Conservation (phyloP, 2,797 vertebrate species). For the Dicrostonyx torquatus region DNA sequence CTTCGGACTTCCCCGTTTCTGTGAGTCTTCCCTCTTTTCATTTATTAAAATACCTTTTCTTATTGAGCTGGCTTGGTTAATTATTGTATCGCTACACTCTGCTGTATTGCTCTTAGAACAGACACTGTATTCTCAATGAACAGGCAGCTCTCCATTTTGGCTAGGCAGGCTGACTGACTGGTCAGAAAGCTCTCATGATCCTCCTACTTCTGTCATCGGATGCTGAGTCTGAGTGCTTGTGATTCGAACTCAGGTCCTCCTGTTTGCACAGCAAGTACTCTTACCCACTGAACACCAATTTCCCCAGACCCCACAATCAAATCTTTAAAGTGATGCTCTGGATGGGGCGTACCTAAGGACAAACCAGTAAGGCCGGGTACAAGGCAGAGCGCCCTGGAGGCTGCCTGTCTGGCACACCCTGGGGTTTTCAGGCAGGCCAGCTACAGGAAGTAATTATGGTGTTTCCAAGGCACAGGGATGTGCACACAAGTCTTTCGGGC, state of each 20-base stretch:
- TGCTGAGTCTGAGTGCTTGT: background rate
- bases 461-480: background rate
- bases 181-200: background rate
- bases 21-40: no score
- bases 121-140: background rate
- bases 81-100: no score
- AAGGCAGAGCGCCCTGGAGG: background rate
- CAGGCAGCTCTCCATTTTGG: background rate
- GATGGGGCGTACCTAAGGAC: background rate
- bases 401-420: background rate
- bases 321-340: background rate
- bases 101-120: background rate
- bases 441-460: background rate
- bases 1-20: no score
- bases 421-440: background rate
- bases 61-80: no score
- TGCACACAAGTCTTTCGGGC: background rate
- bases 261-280: background rate
- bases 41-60: no score
- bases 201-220: background rate
- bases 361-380: background rate
- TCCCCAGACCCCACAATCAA: background rate
- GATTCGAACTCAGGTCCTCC: background rate
- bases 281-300: background rate
- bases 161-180: background rate